Percentiles rank a stretch among this genome's conserved stretches.
phyloP scores from a whole-genome alignment of 2,797 vertebrate genomes.

The Otolemur crassicaudatus region DNA sequence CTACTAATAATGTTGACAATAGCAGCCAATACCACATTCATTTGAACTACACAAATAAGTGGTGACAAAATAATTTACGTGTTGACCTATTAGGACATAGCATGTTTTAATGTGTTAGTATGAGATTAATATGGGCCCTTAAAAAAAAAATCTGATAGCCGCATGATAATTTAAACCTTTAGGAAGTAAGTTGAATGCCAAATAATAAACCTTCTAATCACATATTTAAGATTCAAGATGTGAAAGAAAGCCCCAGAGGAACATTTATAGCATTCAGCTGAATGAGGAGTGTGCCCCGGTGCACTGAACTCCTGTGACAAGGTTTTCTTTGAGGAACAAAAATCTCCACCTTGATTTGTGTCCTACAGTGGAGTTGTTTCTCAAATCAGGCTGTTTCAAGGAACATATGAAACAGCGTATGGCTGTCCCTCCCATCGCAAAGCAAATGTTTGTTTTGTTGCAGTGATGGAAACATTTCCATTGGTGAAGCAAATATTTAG shows the following conservation, averaged over 20 bases:
- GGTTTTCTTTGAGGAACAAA: conserved; percentile 20
- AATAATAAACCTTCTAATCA: conserved; percentile 43
- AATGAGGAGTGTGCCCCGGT: neutral
- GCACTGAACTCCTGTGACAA: too few relatives aligned
- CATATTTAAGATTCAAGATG: conserved; percentile 34
- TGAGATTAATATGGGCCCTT: conserved; percentile 23
- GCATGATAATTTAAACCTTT: conserved; percentile 21
- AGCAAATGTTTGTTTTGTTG: conserved; percentile 76
- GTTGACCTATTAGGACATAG: conserved; percentile 31
- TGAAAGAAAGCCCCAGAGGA: conserved; percentile 11
- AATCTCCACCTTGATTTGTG: neutral
- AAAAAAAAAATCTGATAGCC: conserved; percentile 18
- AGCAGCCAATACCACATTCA: neutral
- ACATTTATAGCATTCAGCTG: neutral
- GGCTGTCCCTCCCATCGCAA: neutral
- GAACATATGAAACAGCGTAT: neutral
- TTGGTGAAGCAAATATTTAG: conserved; percentile 75
- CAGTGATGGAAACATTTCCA: conserved; percentile 67
- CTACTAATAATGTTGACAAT: neutral
- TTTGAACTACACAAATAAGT: neutral
- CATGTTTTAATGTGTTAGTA: conserved; percentile 49
- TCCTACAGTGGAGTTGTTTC: neutral
- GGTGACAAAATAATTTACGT: conserved; percentile 25
- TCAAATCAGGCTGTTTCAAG: neutral
- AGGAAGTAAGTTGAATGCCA: conserved; percentile 54